Evolutionary conservation across 2,113 vertebrate species (phyloP), one percentile per base, ranked within the genome.

Genomic region (Charina bottae): DNA sequence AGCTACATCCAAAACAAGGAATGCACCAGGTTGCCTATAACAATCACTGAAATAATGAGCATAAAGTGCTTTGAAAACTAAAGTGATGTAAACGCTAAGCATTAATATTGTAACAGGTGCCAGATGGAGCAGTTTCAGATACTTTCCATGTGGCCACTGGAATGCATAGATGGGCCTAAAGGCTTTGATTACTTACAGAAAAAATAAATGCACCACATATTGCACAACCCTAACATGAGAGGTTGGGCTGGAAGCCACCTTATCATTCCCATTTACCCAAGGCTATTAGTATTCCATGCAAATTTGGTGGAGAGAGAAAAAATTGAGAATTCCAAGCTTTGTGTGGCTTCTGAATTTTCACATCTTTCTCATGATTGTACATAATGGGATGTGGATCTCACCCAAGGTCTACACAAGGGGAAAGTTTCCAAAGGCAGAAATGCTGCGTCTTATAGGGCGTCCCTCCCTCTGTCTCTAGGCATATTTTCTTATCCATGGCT

Each of bases 151-250:
- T 88, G 68, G 68, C 60, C 58, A 59, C 37, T 55, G 21, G 55
- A 55, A 87, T 60, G 26, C n/a, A 9, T 88, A 72, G 68, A 83
- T 7, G 24, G 62, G 55, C 68, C 55, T 46, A 15, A 83, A 92
- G 68, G n/a, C 90, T 92, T 83, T 92, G 55, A 88, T 92, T 88
- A 88, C 8, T 24, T 88, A 53, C 42, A 37, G 33, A 46, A 92
- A 37, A 78, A 88, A 88, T 59, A 88, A 92, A 83, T 62, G 56
- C 68, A 88, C 4, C 33, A 46, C 78, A 56, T 55, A 83, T 88
- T 92, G 24, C 55, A 59, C 46, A 24, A n/a, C 42, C 59, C 21
- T 33, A 72, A 83, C 86, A 88, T 33, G 42, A 62, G 46, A 83
- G 87, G 12, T 53, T 92, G 78, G 56, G 68, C 86, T 88, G 37